Evolutionary conservation across 1,140 invertebrate genomes (phyloP).

Genomic region (Aricia agestis): DNA sequence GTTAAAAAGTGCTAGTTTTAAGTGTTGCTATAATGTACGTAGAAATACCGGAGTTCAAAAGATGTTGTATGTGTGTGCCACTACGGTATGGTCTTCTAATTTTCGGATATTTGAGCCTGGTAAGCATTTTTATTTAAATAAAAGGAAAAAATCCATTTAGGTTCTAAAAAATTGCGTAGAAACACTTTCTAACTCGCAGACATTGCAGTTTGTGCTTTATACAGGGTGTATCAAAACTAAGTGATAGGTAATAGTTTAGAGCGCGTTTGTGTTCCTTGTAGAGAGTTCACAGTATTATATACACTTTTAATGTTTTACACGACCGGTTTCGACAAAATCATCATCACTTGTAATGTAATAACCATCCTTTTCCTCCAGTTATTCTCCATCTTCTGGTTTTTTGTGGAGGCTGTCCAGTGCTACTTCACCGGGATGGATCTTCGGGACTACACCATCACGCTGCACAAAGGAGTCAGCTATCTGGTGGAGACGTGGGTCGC

Average conservation of each 20-base stretch:
- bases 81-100: background rate
- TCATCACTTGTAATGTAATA: too few relatives aligned
- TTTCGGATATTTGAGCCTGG: background rate
- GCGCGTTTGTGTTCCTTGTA: too few relatives aligned
- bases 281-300: too few relatives aligned
- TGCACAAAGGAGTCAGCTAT: conserved; percentile 10
- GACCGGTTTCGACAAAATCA: too few relatives aligned
- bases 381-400: background rate
- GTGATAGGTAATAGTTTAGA: too few relatives aligned
- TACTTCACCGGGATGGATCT: background rate
- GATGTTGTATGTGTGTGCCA: conserved; percentile 1
- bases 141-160: too few relatives aligned
- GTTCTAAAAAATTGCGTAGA: too few relatives aligned
- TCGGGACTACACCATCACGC: background rate
- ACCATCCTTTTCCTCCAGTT: background rate
- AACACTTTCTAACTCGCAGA: too few relatives aligned
- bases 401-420: background rate
- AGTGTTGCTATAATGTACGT: background rate
- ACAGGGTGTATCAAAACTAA: too few relatives aligned
- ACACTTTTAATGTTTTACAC: too few relatives aligned
- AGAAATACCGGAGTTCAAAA: background rate
- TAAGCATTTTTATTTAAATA: background rate
- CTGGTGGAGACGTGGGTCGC: conserved; percentile 23
- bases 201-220: too few relatives aligned
- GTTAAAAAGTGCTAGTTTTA: background rate